Evolutionary conservation across 2,113 vertebrate species (phyloP).

Genomic region (Coturnix japonica): DNA sequence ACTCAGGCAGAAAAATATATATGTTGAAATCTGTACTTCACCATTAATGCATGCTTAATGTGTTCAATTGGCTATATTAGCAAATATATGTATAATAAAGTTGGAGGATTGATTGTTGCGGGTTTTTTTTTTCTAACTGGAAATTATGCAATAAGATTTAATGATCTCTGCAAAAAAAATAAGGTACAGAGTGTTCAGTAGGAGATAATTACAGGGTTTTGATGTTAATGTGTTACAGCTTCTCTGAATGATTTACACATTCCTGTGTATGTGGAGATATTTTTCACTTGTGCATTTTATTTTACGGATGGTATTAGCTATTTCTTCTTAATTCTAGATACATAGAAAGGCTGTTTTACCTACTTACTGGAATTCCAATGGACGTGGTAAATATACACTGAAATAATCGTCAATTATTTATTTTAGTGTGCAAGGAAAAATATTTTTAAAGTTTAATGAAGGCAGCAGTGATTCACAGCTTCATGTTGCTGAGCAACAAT

Average conservation of each 20-base stretch:
- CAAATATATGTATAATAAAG: background rate
- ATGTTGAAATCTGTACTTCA: slow-evolving; percentile 25
- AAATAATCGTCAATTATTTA: slow-evolving; percentile 70
- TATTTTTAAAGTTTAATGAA: slow-evolving; percentile 76
- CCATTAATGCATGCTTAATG: background rate
- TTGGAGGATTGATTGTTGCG: background rate
- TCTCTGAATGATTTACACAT: background rate
- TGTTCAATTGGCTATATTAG: slow-evolving; percentile 4
- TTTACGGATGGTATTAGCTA: background rate
- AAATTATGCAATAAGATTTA: background rate
- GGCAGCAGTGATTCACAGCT: slow-evolving; percentile 64
- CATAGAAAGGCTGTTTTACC: background rate
- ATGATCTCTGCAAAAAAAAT: background rate
- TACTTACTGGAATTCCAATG: background rate
- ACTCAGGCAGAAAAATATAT: slow-evolving; percentile 16
- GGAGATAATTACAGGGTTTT: slow-evolving; percentile 4
- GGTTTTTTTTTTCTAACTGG: background rate
- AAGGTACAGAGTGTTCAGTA: background rate
- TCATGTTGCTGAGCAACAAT: slow-evolving; percentile 70
- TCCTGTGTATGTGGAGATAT: background rate
- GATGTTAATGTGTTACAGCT: background rate
- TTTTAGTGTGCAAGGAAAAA: slow-evolving; percentile 70
- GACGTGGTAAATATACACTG: slow-evolving; percentile 18
- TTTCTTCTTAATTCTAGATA: background rate
- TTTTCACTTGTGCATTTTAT: slow-evolving; percentile 10